phyloP scores from a whole-genome alignment of 2,113 vertebrate species.

The Misgurnus anguillicaudatus region DNA sequence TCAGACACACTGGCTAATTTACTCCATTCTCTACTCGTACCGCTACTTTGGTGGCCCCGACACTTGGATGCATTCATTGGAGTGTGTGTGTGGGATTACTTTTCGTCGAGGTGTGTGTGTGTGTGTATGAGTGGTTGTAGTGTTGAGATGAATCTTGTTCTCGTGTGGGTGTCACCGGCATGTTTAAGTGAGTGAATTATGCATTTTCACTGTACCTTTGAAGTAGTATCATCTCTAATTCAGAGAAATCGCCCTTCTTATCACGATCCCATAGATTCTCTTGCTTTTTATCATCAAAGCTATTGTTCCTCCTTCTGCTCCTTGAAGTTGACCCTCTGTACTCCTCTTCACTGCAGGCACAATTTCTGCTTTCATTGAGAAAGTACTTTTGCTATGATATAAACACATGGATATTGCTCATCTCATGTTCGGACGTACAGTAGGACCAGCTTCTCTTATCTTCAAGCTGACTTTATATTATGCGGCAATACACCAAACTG shows the following conservation, averaged over 20 bases:
- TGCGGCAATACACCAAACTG: background rate
- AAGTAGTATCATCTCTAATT: slow-evolving; percentile 36
- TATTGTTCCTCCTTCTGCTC: background rate
- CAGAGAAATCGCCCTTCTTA: slow-evolving; percentile 13
- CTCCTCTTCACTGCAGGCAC: background rate
- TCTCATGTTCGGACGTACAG: background rate
- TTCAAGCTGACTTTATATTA: background rate
- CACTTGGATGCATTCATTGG: slow-evolving; percentile 28
- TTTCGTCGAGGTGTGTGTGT: slow-evolving; percentile 19
- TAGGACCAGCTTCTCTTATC: background rate
- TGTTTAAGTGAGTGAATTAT: slow-evolving; percentile 56
- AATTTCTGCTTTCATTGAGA: background rate
- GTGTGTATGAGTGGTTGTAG: slow-evolving; percentile 39
- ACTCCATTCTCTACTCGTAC: slow-evolving; percentile 77
- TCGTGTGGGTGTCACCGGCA: background rate
- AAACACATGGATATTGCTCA: background rate
- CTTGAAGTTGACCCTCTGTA: background rate
- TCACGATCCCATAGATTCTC: background rate
- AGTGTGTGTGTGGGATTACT: slow-evolving; percentile 20
- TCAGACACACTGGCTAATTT: slow-evolving; percentile 75
- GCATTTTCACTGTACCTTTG: slow-evolving; percentile 14
- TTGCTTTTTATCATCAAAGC: background rate
- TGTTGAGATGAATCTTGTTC: slow-evolving; percentile 16
- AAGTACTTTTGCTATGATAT: background rate
- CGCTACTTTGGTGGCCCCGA: slow-evolving; percentile 64